Evolutionary conservation across 2,797 vertebrate species (phyloP).

Genomic region (Mormyrus hasselquistii): DNA sequence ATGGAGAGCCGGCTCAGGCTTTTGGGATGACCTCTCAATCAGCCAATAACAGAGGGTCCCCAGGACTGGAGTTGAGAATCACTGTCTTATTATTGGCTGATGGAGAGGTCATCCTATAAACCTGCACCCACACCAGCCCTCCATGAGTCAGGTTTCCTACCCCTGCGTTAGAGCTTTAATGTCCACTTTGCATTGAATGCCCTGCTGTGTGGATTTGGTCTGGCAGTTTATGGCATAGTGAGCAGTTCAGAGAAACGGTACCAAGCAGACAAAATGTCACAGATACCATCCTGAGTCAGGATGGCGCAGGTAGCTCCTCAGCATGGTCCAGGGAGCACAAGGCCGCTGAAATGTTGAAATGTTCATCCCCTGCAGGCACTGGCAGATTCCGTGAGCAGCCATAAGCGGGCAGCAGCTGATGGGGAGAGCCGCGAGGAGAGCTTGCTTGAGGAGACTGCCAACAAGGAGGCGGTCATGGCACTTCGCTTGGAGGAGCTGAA

Average conservation of each 20-base stretch:
- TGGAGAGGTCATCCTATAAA: background rate
- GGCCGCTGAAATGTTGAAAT: background rate
- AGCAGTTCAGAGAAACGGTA: background rate
- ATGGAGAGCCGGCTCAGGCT: background rate
- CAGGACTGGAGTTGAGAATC: background rate
- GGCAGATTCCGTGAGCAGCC: constrained; percentile 68
- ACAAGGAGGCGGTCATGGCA: constrained; percentile 73
- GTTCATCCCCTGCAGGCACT: constrained; percentile 55
- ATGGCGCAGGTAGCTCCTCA: background rate
- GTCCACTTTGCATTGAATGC: background rate
- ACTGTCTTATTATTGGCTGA: background rate
- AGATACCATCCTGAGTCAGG: background rate
- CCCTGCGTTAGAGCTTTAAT: background rate
- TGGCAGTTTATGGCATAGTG: background rate
- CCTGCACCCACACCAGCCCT: background rate
- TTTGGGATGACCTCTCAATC: background rate
- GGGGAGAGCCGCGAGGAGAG: constrained; percentile 75
- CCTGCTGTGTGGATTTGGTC: background rate
- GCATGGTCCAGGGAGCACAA: background rate
- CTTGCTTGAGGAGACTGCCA: constrained; percentile 70
- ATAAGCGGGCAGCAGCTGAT: constrained; percentile 72
- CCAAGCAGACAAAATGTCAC: background rate
- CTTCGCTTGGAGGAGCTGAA: constrained; percentile 70
- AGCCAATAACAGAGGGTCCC: background rate
- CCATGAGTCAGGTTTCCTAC: background rate